Percentiles rank a stretch among this genome's conserved stretches.
Evolutionary conservation across 2,888 invertebrate genomes (phyloP).

Genomic region (Omphaloscelis lunosa): DNA sequence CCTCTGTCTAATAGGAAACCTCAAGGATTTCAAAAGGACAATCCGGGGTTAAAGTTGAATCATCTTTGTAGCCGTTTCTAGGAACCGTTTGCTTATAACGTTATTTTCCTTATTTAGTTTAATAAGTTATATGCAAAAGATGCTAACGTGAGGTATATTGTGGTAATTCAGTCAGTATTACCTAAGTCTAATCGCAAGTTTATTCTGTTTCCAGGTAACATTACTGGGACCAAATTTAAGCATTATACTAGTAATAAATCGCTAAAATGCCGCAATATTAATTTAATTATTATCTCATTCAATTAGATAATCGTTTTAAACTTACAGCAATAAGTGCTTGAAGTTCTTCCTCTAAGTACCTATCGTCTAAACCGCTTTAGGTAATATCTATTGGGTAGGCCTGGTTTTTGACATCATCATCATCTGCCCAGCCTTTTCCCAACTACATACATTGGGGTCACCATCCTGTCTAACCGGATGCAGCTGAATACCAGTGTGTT

Average conservation of each 20-base stretch:
- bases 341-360: neutral
- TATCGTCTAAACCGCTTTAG: too few species aligned
- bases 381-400: too few species aligned
- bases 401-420: too few species aligned
- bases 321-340: neutral
- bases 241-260: neutral
- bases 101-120: conserved; percentile 39
- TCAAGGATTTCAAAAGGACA: conserved; percentile 38
- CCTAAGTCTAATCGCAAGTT: neutral
- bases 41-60: conserved; percentile 26
- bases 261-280: neutral
- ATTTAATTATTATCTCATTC: neutral
- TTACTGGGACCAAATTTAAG: too few species aligned
- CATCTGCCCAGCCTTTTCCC: too few species aligned
- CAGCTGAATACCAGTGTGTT: too few species aligned
- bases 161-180: conserved; percentile 4
- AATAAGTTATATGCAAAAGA: conserved; percentile 9
- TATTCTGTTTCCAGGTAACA: conserved; percentile 2
- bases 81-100: conserved; percentile 1
- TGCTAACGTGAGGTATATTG: conserved; percentile 1
- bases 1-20: neutral
- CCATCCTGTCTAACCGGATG: too few species aligned
- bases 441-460: too few species aligned
- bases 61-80: conserved; percentile 18
- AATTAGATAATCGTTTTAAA: neutral